Percentiles rank a stretch among this genome's conserved stretches.
Evolutionary conservation across 2,797 vertebrate genomes (phyloP).

Genomic region (Masticophis lateralis): DNA sequence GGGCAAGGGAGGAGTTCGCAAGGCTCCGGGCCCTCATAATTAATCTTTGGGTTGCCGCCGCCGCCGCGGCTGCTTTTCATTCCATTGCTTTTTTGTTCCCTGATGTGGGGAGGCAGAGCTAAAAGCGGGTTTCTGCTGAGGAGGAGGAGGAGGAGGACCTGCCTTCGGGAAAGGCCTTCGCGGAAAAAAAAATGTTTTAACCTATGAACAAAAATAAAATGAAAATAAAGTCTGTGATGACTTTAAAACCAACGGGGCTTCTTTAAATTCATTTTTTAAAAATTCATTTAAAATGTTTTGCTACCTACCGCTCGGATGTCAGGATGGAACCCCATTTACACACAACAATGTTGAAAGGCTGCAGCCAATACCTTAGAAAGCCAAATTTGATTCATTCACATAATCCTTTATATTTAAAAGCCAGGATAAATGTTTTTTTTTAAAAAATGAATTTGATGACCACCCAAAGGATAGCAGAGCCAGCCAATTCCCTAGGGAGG

Average conservation of each 20-base stretch:
- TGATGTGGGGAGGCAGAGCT: background rate
- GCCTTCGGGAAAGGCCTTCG: background rate
- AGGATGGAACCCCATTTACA: background rate
- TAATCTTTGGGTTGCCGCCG: background rate
- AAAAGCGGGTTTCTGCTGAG: background rate
- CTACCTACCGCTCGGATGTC: background rate
- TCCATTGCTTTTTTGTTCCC: background rate
- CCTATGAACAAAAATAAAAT: background rate
- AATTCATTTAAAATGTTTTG: background rate
- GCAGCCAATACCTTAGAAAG: background rate
- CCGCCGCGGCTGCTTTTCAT: background rate
- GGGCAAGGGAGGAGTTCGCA: background rate
- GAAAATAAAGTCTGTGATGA: background rate
- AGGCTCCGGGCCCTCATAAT: background rate
- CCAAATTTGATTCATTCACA: background rate
- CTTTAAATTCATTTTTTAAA: background rate
- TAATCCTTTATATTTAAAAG: background rate
- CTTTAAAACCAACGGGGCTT: background rate
- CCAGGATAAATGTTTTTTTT: background rate
- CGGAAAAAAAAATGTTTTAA: background rate
- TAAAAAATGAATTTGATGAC: background rate
- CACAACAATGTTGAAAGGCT: background rate
- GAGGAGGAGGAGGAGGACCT: background rate
- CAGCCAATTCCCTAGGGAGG: background rate
- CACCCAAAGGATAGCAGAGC: background rate